Base-by-base conservation (phyloP, 2,113 vertebrate genomes). In the Melanostigma gelatinosum region DNA sequence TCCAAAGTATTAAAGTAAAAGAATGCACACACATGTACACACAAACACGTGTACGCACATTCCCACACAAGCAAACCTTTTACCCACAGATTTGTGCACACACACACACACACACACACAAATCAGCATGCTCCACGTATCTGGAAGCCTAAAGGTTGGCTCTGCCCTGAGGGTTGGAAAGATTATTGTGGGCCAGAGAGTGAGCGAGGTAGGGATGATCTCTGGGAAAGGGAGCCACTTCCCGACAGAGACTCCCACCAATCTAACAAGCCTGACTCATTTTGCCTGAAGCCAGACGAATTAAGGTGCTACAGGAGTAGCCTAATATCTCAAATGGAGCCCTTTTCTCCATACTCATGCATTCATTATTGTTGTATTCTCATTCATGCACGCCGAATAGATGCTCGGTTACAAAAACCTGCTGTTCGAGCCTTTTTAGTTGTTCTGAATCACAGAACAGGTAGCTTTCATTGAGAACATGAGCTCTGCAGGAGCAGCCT, bases 261-360 rank as follows among this genome's bases (percentile, higher is more conserved):
- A 46, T 73, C 40, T 66, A 72, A 75, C 67, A 73, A 40, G 22
- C 55, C 57, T 34, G 62, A 62, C 73, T 78, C 73, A 76, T 85
- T 85, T 80, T 27, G 62, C 84, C 78, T 74, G 48, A 50, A 85
- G 79, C 80, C 61, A 61, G 75, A 88, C 69, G 27, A 86, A 85
- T 82, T 80, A 77, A 3, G 60, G 22, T 64, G 64, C 63, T 27
- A 44, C 58, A 82, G 75, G 82, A 44, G 75, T 20, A 34, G 27
- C 54, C 57, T 77, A 79, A 75, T 76, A 50, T 50, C 48, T 82
- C 63, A 83, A 79, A 85, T 63, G 34, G 52, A 79, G 62, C 10
- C 32, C 73, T 8, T 81, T 83, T 76, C 61, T 66, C 22, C 22
- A 2, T 62, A 72, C 73, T 64, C 58, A 3, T 32, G 32, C 32